These are phyloP conservation scores for Sprattus sprattus DNA, from an alignment of 2,113 vertebrate species.

Conservation along the genomic window DNA sequence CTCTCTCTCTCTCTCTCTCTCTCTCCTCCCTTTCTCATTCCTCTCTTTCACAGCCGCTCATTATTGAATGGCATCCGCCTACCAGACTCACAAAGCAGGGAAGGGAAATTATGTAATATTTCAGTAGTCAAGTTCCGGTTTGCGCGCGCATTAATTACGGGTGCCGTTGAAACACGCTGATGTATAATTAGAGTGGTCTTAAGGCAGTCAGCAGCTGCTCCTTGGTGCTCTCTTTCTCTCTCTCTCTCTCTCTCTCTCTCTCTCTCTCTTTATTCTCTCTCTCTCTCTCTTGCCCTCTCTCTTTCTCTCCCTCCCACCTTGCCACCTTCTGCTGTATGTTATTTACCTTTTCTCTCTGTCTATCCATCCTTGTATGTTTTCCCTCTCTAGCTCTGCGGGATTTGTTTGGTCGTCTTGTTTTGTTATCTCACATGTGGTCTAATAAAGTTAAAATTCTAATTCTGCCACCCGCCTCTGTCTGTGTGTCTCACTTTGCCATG, in stretches of 20 bases:
- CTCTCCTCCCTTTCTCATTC: too few relatives aligned
- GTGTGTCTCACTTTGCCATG: too few relatives aligned
- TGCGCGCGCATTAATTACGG: slow-evolving; percentile 27
- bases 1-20: too few relatives aligned
- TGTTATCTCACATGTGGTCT: too few relatives aligned
- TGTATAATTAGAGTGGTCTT: slow-evolving; percentile 34
- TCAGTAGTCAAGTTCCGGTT: slow-evolving; percentile 5
- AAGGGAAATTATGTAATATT: slow-evolving; percentile 50
- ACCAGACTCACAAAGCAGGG: slow-evolving; percentile 39
- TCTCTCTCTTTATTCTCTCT: neutral
- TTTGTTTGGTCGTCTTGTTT: too few relatives aligned
- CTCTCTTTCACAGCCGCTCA: slow-evolving; percentile 21
- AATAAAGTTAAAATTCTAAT: too few relatives aligned
- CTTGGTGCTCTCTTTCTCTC: slow-evolving; percentile 45
- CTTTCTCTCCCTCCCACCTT: slow-evolving; percentile 31
- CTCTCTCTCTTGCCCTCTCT: neutral
- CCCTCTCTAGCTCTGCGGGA: neutral
- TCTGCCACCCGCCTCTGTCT: too few relatives aligned
- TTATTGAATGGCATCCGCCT: slow-evolving; percentile 46
- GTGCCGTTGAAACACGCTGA: slow-evolving; percentile 27
- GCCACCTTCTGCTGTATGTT: neutral
- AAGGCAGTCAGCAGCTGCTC: slow-evolving; percentile 29
- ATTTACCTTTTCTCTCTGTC: slow-evolving; percentile 38
- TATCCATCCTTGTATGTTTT: neutral
- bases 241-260: neutral